A percentile compares a stretch with the other conserved stretches of the same genome.
phyloP scores from a whole-genome alignment of 2,113 vertebrate species.

The Aegithalos caudatus region DNA sequence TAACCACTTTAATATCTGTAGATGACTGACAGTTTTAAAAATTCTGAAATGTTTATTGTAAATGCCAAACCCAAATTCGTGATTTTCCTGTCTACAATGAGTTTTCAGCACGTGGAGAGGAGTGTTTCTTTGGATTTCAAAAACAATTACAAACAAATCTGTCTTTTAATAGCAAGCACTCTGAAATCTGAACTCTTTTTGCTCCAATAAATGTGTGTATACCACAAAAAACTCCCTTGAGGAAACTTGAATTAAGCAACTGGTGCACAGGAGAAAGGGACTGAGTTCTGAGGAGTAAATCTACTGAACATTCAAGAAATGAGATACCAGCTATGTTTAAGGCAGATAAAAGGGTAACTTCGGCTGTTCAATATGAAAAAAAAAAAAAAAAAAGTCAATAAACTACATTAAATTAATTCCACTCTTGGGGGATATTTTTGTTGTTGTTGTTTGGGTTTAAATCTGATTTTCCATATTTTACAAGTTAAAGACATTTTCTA shows the following conservation, averaged over 20 bases:
- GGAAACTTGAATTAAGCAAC: background rate
- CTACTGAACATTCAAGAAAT: background rate
- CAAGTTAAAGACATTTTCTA: background rate
- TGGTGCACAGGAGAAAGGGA: background rate
- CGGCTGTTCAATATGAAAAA: background rate
- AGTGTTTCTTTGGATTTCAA: background rate
- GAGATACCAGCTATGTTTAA: background rate
- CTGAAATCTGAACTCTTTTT: background rate
- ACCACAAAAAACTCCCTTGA: background rate
- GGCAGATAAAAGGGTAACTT: background rate
- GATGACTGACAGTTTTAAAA: background rate
- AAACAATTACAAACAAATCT: background rate
- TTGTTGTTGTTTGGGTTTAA: background rate
- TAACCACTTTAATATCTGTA: background rate
- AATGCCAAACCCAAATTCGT: background rate
- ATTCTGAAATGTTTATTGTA: background rate
- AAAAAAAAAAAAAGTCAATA: background rate
- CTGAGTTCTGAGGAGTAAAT: background rate
- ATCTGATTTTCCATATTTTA: background rate
- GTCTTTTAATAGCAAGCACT: background rate
- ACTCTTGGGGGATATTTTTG: background rate
- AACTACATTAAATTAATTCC: background rate
- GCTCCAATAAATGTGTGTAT: background rate
- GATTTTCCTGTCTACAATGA: background rate
- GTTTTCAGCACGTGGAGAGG: background rate